Conservation (phyloP, 2,113 vertebrate genomes). For the Heptranchias perlo region DNA sequence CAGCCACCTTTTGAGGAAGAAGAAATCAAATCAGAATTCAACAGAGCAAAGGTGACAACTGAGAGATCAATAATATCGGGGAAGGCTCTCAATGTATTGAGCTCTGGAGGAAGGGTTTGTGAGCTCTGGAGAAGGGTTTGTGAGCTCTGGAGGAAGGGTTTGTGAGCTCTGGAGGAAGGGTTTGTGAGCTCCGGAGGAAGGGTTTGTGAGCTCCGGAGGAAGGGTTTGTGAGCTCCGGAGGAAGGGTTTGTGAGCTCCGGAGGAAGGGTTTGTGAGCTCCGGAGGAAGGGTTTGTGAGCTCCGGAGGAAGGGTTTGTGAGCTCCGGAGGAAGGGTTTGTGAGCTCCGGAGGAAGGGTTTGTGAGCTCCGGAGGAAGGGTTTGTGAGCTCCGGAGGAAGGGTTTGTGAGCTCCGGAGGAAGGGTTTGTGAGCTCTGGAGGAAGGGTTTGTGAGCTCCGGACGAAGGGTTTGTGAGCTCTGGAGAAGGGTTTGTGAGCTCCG, state of each 20-base stretch:
- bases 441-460: too few species aligned
- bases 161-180: background rate
- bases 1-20: constrained; percentile 39
- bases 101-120: background rate
- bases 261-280: background rate
- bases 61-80: background rate
- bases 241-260: background rate
- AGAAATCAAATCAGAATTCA: background rate
- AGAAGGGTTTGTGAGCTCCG: background rate
- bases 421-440: background rate
- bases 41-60: background rate
- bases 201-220: background rate
- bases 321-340: background rate
- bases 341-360: background rate
- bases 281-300: background rate
- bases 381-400: background rate
- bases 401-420: background rate
- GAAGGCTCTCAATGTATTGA: background rate
- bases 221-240: background rate
- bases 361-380: background rate
- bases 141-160: background rate
- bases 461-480: too few species aligned
- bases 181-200: background rate
- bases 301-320: background rate
- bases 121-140: background rate